Conservation (phyloP, 2,113 vertebrate genomes). For the Gymnocephalus cernua region DNA sequence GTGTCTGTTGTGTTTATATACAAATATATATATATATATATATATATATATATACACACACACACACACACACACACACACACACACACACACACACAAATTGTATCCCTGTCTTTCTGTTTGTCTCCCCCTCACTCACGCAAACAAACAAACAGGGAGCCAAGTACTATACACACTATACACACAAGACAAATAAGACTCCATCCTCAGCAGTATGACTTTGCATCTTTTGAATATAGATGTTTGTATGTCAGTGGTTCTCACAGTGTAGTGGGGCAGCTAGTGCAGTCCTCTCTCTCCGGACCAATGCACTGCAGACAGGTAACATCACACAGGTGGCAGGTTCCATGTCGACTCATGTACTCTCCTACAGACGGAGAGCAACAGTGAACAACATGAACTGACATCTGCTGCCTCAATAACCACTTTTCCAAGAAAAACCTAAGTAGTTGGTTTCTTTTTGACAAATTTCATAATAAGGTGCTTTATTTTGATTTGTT, state of each 20-base stretch:
- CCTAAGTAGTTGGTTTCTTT: background rate
- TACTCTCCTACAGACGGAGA: conserved; percentile 86
- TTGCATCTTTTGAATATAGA: background rate
- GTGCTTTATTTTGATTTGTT: background rate
- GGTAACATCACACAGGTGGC: conserved; percentile 85
- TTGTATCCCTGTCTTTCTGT: conserved; percentile 52
- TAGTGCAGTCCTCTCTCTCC: conserved; percentile 85
- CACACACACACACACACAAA: conserved; percentile 47
- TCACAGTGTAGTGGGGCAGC: conserved; percentile 86
- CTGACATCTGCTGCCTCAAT: background rate
- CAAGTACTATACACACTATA: conserved; percentile 9
- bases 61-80: conserved; percentile 4
- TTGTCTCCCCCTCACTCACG: conserved; percentile 52
- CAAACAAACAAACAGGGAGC: conserved; percentile 64
- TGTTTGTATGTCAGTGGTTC: conserved; percentile 19
- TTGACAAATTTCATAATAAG: background rate
- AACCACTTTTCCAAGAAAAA: background rate
- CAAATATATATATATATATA: no score
- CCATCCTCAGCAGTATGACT: background rate
- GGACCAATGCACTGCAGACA: conserved; percentile 90
- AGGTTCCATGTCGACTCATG: conserved; percentile 75
- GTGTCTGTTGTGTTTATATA: no score
- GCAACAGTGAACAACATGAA: conserved; percentile 20
- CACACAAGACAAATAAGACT: background rate
- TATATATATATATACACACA: no score